Base-by-base conservation (phyloP, 2,113 vertebrate species). In the Lepidothrix coronata region DNA sequence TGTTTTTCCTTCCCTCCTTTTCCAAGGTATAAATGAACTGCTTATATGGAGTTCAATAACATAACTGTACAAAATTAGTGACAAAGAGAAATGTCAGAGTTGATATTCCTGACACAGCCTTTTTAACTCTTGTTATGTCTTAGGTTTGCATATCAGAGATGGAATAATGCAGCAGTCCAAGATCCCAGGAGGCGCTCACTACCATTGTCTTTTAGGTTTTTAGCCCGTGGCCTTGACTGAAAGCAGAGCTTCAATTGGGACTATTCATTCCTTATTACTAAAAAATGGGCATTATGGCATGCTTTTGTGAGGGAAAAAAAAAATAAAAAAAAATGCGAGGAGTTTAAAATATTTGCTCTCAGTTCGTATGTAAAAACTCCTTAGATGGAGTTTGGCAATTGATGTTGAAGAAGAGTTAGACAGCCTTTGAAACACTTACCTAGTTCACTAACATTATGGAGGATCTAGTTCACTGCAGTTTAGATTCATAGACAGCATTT, bases 361-460 rank as follows among this genome's bases (percentile, higher is more conserved):
- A 61, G 25, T 54, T 94, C 59, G 58, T 58, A 8, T 71, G 48
- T 89, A 93, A 90, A 89, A 96, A 88, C 70, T 90, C 89, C 89
- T 83, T 70, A 95, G 83, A 84, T n/a, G 33, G 89, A 89, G 61
- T 61, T 96, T 87, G 58, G 57, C 74, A 83, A 76, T 85, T 94
- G 94, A 95, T 93, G 91, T 71, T 73, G 58, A 85, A 82, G 91
- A n/a, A 39, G 66, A 93, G 95, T 75, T 89, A 83, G 88, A 83
- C 67, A 67, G 95, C 39, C 92, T 97, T 97, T 97, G 95, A 97
- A 97, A 94, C 43, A 31, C 86, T 95, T 51, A 95, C 93, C 61
- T 92, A 44, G 73, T 87, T 71, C 68, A 79, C 8, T 33, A 88
- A 61, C 27, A 51, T 80, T 71, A 48, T 43, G 89, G 67, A 90